Base-by-base conservation (phyloP, 1,140 invertebrate genomes). In the Rhyzopertha dominica region DNA sequence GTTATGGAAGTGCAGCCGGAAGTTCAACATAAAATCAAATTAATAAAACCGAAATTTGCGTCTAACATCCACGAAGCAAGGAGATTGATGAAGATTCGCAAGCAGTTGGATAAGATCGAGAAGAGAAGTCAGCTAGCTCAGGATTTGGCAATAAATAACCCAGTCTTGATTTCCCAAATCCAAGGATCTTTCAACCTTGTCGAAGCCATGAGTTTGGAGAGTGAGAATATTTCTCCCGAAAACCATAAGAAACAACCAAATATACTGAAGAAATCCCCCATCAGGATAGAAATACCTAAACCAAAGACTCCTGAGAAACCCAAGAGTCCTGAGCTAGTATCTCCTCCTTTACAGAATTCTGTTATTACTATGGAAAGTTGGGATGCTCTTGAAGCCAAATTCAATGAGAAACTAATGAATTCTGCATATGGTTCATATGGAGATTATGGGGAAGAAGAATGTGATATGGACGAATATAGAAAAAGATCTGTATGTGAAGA, bases 51-150 rank as follows among this genome's bases (percentile, higher is more conserved):
- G 1, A 81, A 78, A 66, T 73, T 79, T 34, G 75, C 74, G 2
- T 74, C 74, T 2, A 79, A 78, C 58, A 66, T 78, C 40, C 66
- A 74, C 42, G 77, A 81, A 68, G 76, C 74, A 2, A 74, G 72
- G 43, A 69, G 71, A 49, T 55, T 80, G 13, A 79, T 80, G 70
- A 80, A 80, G 64, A 74, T 80, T 50, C 63, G 79, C 4, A 80
- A 76, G 45, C 73, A 75, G 47, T 65, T 81, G 50, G 75, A 76
- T 9, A 74, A 74, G 55, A 67, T 76, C 43, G 75, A 77, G 49
- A 70, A 68, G 30, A 64, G 74, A 48, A 71, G 72, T 61, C 66
- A 73, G 46, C 70, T 76, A 59, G 65, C 34, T 2, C 8, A n/a
- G n/a, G n/a, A 24, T 5, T 22, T 26, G 23, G 14, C n/a, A 13